Conservation (phyloP, 2,113 vertebrate species). For the Strix uralensis region DNA sequence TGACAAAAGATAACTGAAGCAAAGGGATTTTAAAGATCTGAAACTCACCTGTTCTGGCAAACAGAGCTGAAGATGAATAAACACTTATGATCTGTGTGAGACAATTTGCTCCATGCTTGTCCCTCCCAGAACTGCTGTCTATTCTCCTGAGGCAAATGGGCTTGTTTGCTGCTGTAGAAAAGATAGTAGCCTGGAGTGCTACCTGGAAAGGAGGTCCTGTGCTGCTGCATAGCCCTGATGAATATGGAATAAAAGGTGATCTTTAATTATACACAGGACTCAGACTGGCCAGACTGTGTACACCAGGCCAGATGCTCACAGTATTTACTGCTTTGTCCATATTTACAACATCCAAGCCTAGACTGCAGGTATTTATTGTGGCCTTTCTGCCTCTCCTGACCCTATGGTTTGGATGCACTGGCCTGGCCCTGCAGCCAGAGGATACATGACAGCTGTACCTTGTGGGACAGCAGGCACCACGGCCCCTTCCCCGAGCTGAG, state of each 20-base stretch:
- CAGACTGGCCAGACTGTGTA: background rate
- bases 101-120: background rate
- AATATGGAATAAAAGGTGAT: background rate
- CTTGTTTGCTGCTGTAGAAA: background rate
- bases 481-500: fast-evolving
- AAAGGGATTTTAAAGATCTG: background rate
- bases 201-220: background rate
- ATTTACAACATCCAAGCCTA: background rate
- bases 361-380: background rate
- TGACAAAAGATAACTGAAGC: background rate
- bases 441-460: background rate
- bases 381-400: background rate
- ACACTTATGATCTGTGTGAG: background rate
- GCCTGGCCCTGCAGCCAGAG: background rate
- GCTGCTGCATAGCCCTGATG: background rate
- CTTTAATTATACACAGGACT: background rate
- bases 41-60: background rate
- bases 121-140: background rate
- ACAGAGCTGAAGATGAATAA: background rate
- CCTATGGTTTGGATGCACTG: background rate
- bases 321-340: background rate
- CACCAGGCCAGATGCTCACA: background rate
- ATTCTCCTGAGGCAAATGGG: background rate
- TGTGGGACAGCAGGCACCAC: background rate
- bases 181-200: background rate